These are phyloP conservation scores for Neodontobutis hainanensis DNA, from an alignment of 2,113 vertebrate genomes.

Conservation along the genomic window DNA sequence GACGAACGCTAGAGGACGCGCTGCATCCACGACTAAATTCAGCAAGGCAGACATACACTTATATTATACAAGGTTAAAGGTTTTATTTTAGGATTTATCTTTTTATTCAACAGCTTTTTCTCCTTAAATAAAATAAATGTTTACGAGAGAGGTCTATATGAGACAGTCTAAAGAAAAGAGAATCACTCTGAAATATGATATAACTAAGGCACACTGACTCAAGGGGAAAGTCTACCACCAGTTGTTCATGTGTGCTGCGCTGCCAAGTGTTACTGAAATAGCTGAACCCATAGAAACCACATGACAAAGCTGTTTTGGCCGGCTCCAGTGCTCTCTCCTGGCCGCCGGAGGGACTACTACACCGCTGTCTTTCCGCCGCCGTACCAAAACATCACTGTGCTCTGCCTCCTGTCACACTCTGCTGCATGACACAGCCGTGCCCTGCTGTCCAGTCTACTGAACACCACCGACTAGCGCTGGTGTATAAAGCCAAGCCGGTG, in stretches of 20 bases:
- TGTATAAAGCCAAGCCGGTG: background rate
- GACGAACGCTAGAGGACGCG: constrained; percentile 18
- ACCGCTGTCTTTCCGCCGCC: background rate
- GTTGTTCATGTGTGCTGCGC: no score
- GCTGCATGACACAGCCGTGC: constrained; percentile 13
- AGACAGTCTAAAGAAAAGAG: no score
- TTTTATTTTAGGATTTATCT: no score
- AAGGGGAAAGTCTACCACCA: no score
- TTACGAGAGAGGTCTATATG: no score
- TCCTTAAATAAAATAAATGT: no score
- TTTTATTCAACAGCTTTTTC: no score
- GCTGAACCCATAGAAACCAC: background rate
- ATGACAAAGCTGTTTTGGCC: background rate
- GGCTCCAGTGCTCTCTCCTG: constrained; percentile 19
- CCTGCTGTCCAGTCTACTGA: background rate
- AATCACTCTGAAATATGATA: no score
- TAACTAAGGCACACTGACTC: no score
- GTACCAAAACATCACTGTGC: constrained; percentile 18
- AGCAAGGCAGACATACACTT: background rate
- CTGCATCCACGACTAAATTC: background rate
- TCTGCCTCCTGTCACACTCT: constrained; percentile 29
- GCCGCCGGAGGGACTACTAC: background rate
- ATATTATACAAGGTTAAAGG: no score
- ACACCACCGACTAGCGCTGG: background rate
- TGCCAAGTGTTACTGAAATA: no score